Conservation (phyloP, 2,797 vertebrate species). For the Typhlichthys subterraneus region DNA sequence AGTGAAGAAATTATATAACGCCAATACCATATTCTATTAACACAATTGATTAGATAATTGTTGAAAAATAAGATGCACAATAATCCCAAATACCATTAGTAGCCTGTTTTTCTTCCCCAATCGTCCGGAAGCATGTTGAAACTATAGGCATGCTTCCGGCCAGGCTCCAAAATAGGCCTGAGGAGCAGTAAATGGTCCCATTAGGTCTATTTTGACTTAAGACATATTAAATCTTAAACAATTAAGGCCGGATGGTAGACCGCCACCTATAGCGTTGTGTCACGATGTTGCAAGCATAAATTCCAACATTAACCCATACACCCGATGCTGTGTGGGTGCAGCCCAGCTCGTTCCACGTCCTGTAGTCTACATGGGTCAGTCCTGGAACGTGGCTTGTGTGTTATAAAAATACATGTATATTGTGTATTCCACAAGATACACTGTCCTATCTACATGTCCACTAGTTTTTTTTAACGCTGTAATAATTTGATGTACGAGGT, state of each 20-base stretch:
- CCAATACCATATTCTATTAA: neutral
- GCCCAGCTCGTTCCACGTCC: too few relatives aligned
- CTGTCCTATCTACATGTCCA: too few relatives aligned
- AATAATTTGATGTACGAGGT: neutral
- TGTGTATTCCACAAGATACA: neutral
- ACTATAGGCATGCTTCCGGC: neutral
- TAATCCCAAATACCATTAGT: too few relatives aligned
- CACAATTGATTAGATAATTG: too few relatives aligned
- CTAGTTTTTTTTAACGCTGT: neutral
- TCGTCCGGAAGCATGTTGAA: too few relatives aligned
- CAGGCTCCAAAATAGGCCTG: neutral
- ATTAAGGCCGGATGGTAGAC: neutral
- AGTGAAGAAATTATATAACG: conserved; percentile 14
- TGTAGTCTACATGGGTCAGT: conserved; percentile 9
- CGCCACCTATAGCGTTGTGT: too few relatives aligned
- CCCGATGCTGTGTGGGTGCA: too few relatives aligned
- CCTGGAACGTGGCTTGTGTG: conserved; percentile 19
- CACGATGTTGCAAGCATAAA: neutral
- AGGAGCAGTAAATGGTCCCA: neutral
- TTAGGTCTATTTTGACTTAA: neutral
- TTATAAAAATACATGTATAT: neutral
- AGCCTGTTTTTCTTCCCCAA: too few relatives aligned
- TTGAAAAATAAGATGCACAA: too few relatives aligned
- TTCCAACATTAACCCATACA: neutral
- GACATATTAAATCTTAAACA: conserved; percentile 1